A percentile compares a stretch with the other conserved stretches of the same genome.
phyloP scores from a whole-genome alignment of 2,888 invertebrate genomes.

The Lithophane ornitopus region DNA sequence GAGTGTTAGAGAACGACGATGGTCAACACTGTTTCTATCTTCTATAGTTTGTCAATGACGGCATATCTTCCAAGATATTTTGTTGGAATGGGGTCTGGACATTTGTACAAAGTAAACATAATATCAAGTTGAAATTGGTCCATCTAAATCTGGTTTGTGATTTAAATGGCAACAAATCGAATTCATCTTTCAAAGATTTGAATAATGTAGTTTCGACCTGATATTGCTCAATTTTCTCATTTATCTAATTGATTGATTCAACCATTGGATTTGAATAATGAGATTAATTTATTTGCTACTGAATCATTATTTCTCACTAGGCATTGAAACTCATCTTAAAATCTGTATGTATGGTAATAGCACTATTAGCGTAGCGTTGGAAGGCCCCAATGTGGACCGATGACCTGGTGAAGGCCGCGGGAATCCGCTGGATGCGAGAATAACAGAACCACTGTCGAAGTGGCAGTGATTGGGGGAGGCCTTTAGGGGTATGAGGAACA shows the following conservation, averaged over 20 bases:
- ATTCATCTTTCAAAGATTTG: neutral
- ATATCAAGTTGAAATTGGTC: neutral
- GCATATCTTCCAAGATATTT: neutral
- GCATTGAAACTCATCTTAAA: neutral
- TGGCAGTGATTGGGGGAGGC: too few species aligned
- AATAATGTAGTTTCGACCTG: neutral
- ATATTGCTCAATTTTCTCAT: slow-evolving; percentile 15
- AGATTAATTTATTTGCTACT: slow-evolving; percentile 14
- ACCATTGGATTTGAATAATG: slow-evolving; percentile 12
- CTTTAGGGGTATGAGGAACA: too few species aligned
- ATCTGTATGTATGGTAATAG: too few species aligned
- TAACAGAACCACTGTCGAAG: too few species aligned
- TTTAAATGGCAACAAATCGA: neutral
- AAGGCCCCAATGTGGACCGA: too few species aligned
- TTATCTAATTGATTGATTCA: neutral
- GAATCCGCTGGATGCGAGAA: too few species aligned
- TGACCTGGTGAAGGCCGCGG: too few species aligned
- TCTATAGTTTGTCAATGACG: neutral
- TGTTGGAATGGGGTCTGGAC: neutral
- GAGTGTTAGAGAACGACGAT: too few species aligned
- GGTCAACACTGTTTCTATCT: neutral
- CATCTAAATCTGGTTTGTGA: neutral
- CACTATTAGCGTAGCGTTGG: too few species aligned
- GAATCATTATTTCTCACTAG: neutral
- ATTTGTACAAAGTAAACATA: neutral